phyloP scores from a whole-genome alignment of 2,113 vertebrate genomes.

The Hippocampus guttulatus region DNA sequence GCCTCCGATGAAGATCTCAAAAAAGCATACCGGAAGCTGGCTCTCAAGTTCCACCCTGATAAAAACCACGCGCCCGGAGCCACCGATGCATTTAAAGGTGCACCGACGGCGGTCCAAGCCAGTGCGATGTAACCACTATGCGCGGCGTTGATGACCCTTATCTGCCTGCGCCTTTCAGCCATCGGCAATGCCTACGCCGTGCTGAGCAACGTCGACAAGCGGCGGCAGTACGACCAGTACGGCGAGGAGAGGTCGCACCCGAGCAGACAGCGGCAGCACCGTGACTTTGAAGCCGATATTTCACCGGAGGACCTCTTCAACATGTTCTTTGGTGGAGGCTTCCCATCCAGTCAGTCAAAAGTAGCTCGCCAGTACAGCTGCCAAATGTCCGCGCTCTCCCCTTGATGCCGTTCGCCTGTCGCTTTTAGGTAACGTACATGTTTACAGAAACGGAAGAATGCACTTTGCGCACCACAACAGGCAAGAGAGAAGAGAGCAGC shows the following conservation, averaged over 20 bases:
- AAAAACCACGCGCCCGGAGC: constrained; percentile 77
- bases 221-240: constrained; percentile 91
- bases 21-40: constrained; percentile 75
- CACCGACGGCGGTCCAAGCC: background rate
- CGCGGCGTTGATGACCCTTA: background rate
- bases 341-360: constrained; percentile 85
- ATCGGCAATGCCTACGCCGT: constrained; percentile 83
- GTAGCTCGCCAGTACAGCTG: background rate
- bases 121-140: background rate
- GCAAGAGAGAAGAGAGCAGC: constrained; percentile 70
- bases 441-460: constrained; percentile 78
- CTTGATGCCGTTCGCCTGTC: background rate
- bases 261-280: constrained; percentile 80
- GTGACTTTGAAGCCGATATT: constrained; percentile 95
- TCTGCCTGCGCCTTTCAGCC: constrained; percentile 64
- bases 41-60: constrained; percentile 76
- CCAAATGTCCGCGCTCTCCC: background rate
- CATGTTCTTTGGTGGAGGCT: constrained; percentile 98
- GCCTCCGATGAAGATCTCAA: constrained; percentile 92
- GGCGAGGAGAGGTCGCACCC: constrained; percentile 83
- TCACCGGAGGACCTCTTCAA: constrained; percentile 98
- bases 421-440: constrained; percentile 73
- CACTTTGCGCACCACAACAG: constrained; percentile 72
- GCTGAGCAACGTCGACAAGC: constrained; percentile 88
- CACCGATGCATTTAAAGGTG: constrained; percentile 96